Percentiles rank a stretch among this genome's conserved stretches.
These are phyloP conservation scores for Caracal caracal DNA, from an alignment of 2,113 vertebrate genomes.

Conservation along the genomic window DNA sequence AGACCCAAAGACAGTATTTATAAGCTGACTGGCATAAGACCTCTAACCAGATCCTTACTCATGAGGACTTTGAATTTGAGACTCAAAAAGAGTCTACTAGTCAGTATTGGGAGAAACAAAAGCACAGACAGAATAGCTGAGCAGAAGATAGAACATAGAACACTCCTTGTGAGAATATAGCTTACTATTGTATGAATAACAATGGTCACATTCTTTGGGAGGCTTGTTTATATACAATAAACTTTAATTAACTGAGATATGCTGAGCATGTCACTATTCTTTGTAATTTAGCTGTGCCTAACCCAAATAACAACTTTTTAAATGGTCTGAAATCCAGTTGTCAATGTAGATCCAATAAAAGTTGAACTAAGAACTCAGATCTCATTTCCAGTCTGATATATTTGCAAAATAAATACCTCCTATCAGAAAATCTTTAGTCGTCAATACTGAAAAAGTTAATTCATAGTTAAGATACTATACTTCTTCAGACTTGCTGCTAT, in stretches of 20 bases:
- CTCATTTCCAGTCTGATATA: background rate
- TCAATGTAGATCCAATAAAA: constrained; percentile 5
- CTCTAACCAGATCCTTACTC: background rate
- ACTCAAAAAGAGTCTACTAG: background rate
- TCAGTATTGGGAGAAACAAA: background rate
- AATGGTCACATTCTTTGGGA: background rate
- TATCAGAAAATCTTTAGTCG: background rate
- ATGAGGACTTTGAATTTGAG: background rate
- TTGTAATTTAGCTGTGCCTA: constrained; percentile 2
- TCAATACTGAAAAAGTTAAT: constrained; percentile 31
- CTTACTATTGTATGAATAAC: background rate
- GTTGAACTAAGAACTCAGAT: background rate
- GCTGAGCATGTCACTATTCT: background rate
- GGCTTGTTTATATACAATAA: background rate
- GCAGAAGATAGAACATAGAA: background rate
- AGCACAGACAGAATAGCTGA: background rate
- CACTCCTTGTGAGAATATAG: background rate
- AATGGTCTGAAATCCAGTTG: background rate
- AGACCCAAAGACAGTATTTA: background rate
- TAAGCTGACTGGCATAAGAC: background rate
- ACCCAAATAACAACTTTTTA: background rate
- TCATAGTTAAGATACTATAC: background rate
- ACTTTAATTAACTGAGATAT: background rate
- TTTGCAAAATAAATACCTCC: constrained; percentile 33
- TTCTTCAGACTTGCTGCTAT: constrained; percentile 37